Evolutionary conservation across 1,140 invertebrate genomes (phyloP), one percentile per base, ranked within the genome.

Genomic region (Panonychus citri): DNA sequence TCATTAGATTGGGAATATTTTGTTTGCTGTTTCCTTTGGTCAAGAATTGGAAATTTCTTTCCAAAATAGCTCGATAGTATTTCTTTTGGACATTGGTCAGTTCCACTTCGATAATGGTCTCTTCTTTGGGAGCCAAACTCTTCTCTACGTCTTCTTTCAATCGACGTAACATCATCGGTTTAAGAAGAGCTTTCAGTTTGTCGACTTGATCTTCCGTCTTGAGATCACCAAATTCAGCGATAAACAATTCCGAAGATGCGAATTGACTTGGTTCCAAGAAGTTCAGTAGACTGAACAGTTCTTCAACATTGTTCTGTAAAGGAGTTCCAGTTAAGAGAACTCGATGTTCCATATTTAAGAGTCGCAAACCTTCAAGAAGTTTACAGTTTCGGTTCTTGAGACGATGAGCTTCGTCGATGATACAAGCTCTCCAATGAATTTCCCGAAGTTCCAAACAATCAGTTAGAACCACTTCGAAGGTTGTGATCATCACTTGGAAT

Each of bases 101-200:
- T 73, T 97, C 93, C 24, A 96, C 88, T 73, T 99, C 95, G 59
- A 99, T 87, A 59, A 99, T 96, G 26, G 94, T 99, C 74, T 99
- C 95, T 73, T 98, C 90, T 71, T 99, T 99, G 1, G 94, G 91
- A 27, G 93, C 91, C 58, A 99, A 74, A 12, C 85, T 88, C 72
- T 98, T 99, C 71, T 99, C 95, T 0, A 99, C 95, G 70, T 99
- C 95, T 73, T 99, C 94, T 72, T 99, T 99, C 59, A 99, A 73
- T 62, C 95, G 75, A 60, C 95, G 73, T 57, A 99, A 69, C 94
- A 99, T 99, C 91, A 99, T 97, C 10, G 95, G 95, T 71, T 99
- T 99, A 19, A 99, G 73, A 12, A 99, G 62, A 27, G 85, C 78
- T 71, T 95, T 90, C 15, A 99, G 71, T 68, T 97, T 96, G 57